A percentile compares a stretch with the other conserved stretches of the same genome.
These are phyloP conservation scores for Cryptus viduatorius DNA, from an alignment of 2,888 invertebrate species.

Conservation along the genomic window DNA sequence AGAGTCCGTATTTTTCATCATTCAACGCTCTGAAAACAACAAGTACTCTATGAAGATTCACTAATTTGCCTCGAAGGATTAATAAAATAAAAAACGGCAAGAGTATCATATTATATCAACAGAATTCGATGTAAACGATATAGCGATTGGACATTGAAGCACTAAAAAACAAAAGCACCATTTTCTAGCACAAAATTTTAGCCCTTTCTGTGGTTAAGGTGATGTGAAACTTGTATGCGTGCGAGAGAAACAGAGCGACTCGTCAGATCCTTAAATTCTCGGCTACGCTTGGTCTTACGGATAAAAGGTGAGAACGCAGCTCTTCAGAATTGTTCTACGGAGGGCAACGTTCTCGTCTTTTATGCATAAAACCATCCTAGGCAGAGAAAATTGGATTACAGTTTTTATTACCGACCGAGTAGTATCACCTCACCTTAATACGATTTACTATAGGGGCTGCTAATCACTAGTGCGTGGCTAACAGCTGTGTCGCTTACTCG, in stretches of 20 bases:
- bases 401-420: too few species aligned
- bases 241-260: too few species aligned
- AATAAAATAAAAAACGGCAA: constrained; percentile 29
- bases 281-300: too few species aligned
- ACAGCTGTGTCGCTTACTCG: constrained; percentile 19
- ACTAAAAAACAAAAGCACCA: neutral
- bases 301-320: too few species aligned
- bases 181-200: neutral
- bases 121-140: constrained; percentile 8
- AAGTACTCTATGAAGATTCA: constrained; percentile 20
- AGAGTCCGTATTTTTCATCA: neutral
- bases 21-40: constrained; percentile 37
- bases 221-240: too few species aligned
- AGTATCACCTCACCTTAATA: too few species aligned
- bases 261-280: too few species aligned
- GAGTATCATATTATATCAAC: constrained; percentile 1
- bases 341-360: too few species aligned
- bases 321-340: too few species aligned
- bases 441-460: constrained; percentile 7
- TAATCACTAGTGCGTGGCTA: constrained; percentile 11
- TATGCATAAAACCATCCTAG: too few species aligned
- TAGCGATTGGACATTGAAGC: neutral
- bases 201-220: neutral
- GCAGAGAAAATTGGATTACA: too few species aligned
- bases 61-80: constrained; percentile 27